Conservation (phyloP, 2,797 vertebrate species). For the Pseudochaenichthys georgianus region DNA sequence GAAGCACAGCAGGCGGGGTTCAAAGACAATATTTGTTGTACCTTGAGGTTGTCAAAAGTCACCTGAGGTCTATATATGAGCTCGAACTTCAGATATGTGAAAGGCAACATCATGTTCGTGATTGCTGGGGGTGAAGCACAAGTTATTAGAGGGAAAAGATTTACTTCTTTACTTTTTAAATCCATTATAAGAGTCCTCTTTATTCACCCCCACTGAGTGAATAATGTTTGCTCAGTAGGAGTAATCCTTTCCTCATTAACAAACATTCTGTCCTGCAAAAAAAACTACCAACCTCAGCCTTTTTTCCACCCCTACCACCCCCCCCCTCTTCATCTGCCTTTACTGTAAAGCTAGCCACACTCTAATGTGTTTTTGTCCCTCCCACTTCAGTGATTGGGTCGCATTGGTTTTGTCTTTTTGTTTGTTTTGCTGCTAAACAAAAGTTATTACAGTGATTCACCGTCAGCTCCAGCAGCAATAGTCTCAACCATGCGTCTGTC, state of each 20-base stretch:
- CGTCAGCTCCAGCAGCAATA: constrained; percentile 4
- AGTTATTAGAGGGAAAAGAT: constrained; percentile 27
- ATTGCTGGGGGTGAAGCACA: constrained; percentile 29
- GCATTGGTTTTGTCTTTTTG: constrained; percentile 3
- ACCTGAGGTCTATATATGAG: constrained; percentile 10
- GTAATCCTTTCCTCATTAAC: constrained; percentile 42
- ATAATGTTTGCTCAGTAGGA: constrained; percentile 35
- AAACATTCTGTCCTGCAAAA: constrained; percentile 27
- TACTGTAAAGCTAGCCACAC: constrained; percentile 6
- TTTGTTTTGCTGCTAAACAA: constrained; percentile 26
- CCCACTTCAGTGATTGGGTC: neutral
- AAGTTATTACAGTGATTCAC: constrained; percentile 24
- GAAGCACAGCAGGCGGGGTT: constrained; percentile 22
- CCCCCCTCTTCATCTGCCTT: constrained; percentile 21
- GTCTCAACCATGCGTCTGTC: neutral
- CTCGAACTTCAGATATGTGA: constrained; percentile 6
- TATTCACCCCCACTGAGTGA: constrained; percentile 31
- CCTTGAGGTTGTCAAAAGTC: constrained; percentile 29
- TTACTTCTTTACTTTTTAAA: constrained; percentile 23
- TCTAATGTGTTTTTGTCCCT: constrained; percentile 15
- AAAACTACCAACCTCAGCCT: constrained; percentile 20
- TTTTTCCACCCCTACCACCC: neutral
- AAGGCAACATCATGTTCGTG: constrained; percentile 9
- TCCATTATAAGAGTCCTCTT: constrained; percentile 30
- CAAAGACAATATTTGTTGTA: constrained; percentile 10